Evolutionary conservation across 2,797 vertebrate genomes (phyloP).

Genomic region (Alauda arvensis): DNA sequence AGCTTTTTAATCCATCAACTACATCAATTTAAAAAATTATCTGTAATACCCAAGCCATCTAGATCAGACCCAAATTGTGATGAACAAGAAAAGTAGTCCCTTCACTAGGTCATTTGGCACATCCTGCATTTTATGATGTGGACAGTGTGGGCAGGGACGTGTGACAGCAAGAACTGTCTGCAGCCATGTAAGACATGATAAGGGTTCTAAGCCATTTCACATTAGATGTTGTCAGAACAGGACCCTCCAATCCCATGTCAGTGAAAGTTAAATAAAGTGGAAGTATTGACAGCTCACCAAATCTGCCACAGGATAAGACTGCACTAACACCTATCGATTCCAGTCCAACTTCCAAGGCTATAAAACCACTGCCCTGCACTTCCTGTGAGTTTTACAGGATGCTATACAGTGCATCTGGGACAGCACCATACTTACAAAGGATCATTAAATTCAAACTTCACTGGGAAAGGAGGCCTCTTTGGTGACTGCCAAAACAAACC

Average conservation of each 20-base stretch:
- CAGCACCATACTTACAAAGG: slow-evolving; percentile 84
- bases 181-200: background rate
- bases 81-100: background rate
- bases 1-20: background rate
- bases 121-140: background rate
- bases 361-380: background rate
- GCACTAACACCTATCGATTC: background rate
- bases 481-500: slow-evolving; percentile 99
- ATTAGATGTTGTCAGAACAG: background rate
- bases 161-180: background rate
- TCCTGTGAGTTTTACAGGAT: background rate
- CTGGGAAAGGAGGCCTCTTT: slow-evolving; percentile 91
- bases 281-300: background rate
- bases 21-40: background rate
- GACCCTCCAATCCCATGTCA: background rate
- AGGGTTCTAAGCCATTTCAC: background rate
- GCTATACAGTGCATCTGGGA: background rate
- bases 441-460: slow-evolving; percentile 90
- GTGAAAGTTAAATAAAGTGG: background rate
- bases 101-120: background rate
- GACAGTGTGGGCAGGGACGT: background rate
- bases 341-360: background rate
- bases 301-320: background rate
- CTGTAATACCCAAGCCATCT: background rate
- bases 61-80: background rate